Conservation (phyloP, 2,113 vertebrate species). For the Aphelocoma coerulescens region DNA sequence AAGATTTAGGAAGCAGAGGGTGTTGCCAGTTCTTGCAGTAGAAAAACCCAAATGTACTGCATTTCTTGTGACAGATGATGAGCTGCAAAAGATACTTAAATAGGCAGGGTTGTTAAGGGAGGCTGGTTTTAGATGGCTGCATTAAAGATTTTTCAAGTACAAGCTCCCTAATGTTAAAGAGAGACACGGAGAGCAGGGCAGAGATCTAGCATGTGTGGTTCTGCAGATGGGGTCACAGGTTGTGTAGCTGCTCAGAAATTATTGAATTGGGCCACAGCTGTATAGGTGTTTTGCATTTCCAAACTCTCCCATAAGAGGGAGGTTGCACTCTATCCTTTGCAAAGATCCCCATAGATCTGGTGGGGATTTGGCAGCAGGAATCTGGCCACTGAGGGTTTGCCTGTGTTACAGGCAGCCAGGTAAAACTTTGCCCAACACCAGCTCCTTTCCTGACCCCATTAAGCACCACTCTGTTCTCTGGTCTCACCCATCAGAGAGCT, state of each 20-base stretch:
- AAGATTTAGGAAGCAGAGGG: background rate
- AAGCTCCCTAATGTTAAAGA: background rate
- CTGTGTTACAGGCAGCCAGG: background rate
- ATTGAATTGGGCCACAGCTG: background rate
- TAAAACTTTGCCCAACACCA: background rate
- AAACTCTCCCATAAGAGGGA: background rate
- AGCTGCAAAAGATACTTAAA: slow-evolving; percentile 44
- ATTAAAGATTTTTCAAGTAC: slow-evolving; percentile 22
- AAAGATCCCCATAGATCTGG: background rate
- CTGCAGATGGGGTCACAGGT: background rate
- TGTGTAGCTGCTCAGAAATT: background rate
- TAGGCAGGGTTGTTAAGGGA: background rate
- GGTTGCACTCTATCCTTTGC: background rate
- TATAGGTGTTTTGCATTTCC: background rate
- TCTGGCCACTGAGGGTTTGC: background rate
- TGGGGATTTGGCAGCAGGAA: background rate
- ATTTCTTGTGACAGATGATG: slow-evolving; percentile 25
- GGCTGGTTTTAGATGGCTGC: slow-evolving; percentile 46
- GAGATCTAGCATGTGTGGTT: background rate
- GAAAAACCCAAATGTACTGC: background rate
- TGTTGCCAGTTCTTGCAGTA: background rate
- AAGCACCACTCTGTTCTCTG: background rate
- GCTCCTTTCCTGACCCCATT: background rate
- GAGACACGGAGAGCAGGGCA: background rate
- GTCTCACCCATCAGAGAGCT: background rate